phyloP scores from a whole-genome alignment of 2,797 vertebrate genomes.

The Channallabes apus region DNA sequence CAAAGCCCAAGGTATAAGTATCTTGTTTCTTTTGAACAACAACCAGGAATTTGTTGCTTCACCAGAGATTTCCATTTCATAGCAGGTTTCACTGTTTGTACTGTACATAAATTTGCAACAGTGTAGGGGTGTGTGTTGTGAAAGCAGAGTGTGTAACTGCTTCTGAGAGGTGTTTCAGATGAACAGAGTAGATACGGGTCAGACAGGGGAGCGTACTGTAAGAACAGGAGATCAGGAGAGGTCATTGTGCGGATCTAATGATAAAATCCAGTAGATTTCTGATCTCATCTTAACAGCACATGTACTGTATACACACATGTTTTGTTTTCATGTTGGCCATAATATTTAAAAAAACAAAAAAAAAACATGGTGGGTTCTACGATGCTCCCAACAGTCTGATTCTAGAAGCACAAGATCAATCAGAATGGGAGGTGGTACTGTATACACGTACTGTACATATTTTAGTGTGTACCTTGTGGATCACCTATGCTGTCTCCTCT shows the following conservation, averaged over 20 bases:
- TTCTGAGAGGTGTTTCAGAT: not conserved
- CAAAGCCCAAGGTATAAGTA: not conserved
- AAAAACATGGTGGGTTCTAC: not conserved
- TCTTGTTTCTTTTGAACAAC: not conserved
- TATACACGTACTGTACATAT: not conserved
- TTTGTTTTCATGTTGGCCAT: not conserved
- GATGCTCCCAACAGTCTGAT: not conserved
- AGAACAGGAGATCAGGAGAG: not conserved
- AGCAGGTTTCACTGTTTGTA: not conserved
- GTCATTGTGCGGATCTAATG: not conserved
- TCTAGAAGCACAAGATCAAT: not conserved
- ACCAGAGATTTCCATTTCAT: not conserved
- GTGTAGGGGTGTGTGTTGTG: not conserved
- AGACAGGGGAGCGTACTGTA: constrained; percentile 1
- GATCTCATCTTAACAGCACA: not conserved
- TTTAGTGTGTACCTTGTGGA: not conserved
- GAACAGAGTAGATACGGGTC: not conserved
- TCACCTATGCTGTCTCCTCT: not conserved
- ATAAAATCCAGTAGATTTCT: not conserved
- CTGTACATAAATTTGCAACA: not conserved
- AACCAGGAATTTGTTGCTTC: not conserved
- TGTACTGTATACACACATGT: not conserved
- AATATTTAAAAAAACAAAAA: too few relatives aligned
- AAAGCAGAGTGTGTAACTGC: not conserved
- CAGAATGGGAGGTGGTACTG: not conserved